Evolutionary conservation across 1,140 invertebrate genomes (phyloP), one percentile per base, ranked within the genome.

Genomic region (Ceratina calcarata): DNA sequence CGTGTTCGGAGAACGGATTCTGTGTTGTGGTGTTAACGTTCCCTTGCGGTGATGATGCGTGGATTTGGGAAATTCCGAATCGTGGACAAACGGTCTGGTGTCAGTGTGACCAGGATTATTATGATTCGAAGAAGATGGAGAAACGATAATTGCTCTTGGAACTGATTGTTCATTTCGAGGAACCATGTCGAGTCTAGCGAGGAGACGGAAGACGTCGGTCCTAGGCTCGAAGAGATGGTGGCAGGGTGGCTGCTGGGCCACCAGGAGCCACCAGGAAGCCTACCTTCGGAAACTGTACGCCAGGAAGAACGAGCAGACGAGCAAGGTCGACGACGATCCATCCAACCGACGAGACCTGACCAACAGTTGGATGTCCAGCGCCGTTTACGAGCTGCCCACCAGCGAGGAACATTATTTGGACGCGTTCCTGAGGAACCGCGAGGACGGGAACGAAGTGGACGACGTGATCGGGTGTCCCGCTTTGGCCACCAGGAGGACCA

Each of bases 181-280:
- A 67, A 80, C 87, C 37, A 90, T 92, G 86, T 92, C 91, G 74
- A 92, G 91, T 76, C 69, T 92, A 32, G 91, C 92, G n/a, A 87
- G 86, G 53, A 87, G 91, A 69, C 84, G 91, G 71, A 87, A 86
- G 13, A 90, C 89, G 45, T 88, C 88, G 64, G 78, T 93, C 27
- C 89, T 93, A 49, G 92, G 92, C 15, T 93, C 92, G 45, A 88
- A 91, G 77, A 86, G 92, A 81, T 93, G 92, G 92, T 93, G 92
- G 92, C 88, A 89, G 22, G 91, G 91, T 61, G 91, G 91, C 24
- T 93, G 92, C 45, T 93, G 92, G 92, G 90, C 92, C 27, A 92
- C 91, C n/a, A 88, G 91, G 7, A 87, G 90, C 70, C 92, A 93
- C 72, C 92, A 93, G 70, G 92, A 93, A 76, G 92, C 92, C 13